Evolutionary conservation across 2,888 invertebrate genomes (phyloP), one percentile per base, ranked within the genome.

Genomic region (Pammene fasciana): DNA sequence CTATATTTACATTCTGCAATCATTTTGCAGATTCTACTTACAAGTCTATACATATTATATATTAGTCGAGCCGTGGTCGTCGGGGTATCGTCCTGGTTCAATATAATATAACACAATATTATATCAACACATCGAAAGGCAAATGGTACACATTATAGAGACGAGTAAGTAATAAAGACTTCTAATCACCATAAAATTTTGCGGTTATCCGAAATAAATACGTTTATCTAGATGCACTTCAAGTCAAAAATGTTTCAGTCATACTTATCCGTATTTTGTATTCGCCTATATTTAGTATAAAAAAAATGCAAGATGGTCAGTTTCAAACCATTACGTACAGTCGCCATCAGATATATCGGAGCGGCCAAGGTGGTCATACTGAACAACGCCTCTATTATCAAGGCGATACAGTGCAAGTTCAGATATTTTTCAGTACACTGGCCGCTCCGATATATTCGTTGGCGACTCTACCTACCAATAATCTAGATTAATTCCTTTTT

Each of bases 21-120:
- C 57, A 50, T 67, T 71, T 68, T 72, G 73, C 70, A 66, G 70
- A 61, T 48, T 67, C 57, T 71, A 73, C 73, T 72, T 68, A 64
- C 56, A 71, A 56, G 57, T 59, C 68, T 68, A 62, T 65, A 73
- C 52, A 43, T 26, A 55, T 48, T 38, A 43, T 59, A 46, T 38
- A 65, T 14, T 65, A 54, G 62, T 78, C 82, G 76, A 80, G 85
- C 86, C 85, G 68, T 75, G 76, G 82, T 86, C 83, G 79, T 79
- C 82, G 82, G 83, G 75, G 45, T 52, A 56, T 67, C 67, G 36
- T 71, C 57, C 55, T 62, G 34, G 55, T 60, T 38, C 59, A 57
- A 56, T 26, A 52, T 50, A 18, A 61, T 60, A 61, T 50, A 50
- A 71, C 50, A 68, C 56, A 68, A n/a, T 26, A 52, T 50, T 38